A percentile compares a stretch with the other conserved stretches of the same genome.
These are phyloP conservation scores for Gallinago paraguaiae DNA, from an alignment of 2,113 vertebrate genomes.

Conservation along the genomic window DNA sequence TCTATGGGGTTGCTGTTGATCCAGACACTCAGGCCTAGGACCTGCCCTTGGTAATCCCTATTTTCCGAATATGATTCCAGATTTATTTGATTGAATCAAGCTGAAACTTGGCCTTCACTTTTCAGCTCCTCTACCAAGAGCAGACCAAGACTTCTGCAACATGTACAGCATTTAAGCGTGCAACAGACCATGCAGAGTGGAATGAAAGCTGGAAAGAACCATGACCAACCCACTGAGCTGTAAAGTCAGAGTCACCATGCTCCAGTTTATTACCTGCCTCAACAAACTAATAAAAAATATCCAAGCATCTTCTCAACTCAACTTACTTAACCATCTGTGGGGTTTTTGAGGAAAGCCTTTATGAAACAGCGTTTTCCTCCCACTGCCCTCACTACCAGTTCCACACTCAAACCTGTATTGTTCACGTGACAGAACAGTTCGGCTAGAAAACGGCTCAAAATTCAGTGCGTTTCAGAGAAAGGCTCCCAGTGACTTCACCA, in stretches of 20 bases:
- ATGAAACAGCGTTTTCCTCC: not conserved
- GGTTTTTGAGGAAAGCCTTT: not conserved
- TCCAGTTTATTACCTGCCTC: not conserved
- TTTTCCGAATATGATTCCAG: not conserved
- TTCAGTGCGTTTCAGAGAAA: not conserved
- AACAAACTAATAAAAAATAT: not conserved
- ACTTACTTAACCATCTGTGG: not conserved
- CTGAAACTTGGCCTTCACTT: not conserved
- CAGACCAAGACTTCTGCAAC: not conserved
- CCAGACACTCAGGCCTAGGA: not conserved
- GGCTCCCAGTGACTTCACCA: not conserved
- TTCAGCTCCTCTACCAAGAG: not conserved
- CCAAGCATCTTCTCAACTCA: not conserved
- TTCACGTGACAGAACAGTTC: rapidly evolving
- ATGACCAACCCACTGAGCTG: not conserved
- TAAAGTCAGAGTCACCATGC: not conserved
- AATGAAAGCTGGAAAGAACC: not conserved
- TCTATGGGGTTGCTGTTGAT: not conserved
- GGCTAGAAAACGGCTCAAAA: not conserved
- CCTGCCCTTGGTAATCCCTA: not conserved
- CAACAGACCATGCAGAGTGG: not conserved
- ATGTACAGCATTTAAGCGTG: too few relatives aligned
- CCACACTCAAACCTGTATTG: not conserved
- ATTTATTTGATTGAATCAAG: not conserved
- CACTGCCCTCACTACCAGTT: not conserved